Evolutionary conservation across 2,113 vertebrate genomes (phyloP).

Genomic region (Pipa parva): DNA sequence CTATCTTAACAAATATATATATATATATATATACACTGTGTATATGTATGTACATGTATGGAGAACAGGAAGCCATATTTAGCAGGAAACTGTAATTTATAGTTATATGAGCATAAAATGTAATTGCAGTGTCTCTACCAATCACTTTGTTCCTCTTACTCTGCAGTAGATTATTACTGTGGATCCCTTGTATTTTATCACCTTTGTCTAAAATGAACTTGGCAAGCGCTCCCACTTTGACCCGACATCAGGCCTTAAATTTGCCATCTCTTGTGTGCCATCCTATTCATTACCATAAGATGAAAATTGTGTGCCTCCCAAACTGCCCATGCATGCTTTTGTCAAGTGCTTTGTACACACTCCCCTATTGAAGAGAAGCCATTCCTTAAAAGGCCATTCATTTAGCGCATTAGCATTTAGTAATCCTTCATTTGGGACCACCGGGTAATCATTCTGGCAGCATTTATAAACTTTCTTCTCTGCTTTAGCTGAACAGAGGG

Average conservation of each 20-base stretch:
- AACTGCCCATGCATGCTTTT: constrained; percentile 24
- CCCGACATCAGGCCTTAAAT: constrained; percentile 14
- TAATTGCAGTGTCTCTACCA: too few relatives aligned
- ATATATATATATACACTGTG: too few relatives aligned
- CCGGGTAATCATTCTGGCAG: not conserved
- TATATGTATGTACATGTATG: too few relatives aligned
- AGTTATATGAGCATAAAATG: too few relatives aligned
- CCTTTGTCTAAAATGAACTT: constrained; percentile 16
- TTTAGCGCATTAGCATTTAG: constrained; percentile 23
- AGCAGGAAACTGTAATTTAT: too few relatives aligned
- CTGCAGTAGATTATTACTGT: not conserved
- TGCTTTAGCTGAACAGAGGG: constrained; percentile 3
- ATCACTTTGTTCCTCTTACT: not conserved
- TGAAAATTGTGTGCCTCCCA: not conserved
- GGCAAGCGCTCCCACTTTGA: constrained; percentile 3
- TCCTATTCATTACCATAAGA: constrained; percentile 30
- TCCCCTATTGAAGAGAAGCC: constrained; percentile 25
- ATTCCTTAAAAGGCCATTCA: constrained; percentile 23
- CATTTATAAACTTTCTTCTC: constrained; percentile 28
- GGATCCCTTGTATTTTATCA: not conserved
- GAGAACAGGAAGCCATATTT: too few relatives aligned
- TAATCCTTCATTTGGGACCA: constrained; percentile 4
- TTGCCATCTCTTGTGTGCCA: constrained; percentile 30
- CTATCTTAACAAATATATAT: too few relatives aligned
- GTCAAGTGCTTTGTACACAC: constrained; percentile 31